These are phyloP conservation scores for Odontesthes bonariensis DNA, from an alignment of 2,113 vertebrate genomes.

Conservation along the genomic window DNA sequence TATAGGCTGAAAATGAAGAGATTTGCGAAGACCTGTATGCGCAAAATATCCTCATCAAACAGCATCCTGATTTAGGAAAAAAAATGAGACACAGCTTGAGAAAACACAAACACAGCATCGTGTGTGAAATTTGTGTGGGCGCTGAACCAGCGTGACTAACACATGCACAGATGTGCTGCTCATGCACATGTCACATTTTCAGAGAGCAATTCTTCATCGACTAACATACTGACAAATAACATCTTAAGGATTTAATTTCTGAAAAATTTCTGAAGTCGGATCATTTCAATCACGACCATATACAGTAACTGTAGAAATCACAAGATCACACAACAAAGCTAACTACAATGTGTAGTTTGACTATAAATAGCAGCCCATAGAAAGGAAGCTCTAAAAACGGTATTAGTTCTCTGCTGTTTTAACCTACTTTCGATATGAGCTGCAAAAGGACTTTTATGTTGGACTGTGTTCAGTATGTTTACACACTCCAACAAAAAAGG, in stretches of 20 bases:
- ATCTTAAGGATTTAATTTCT: background rate
- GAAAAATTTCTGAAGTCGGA: slow-evolving; percentile 4
- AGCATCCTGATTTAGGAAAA: background rate
- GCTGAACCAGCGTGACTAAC: slow-evolving; percentile 69
- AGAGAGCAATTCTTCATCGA: slow-evolving; percentile 45
- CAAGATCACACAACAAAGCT: background rate
- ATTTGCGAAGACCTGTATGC: slow-evolving; percentile 1
- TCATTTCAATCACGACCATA: slow-evolving; percentile 1
- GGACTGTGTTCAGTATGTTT: slow-evolving; percentile 37
- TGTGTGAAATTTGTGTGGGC: slow-evolving; percentile 67
- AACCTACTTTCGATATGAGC: slow-evolving; percentile 55
- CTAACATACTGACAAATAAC: background rate
- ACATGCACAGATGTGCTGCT: slow-evolving; percentile 71
- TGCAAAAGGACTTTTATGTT: slow-evolving; percentile 46
- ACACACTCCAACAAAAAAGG: slow-evolving; percentile 17
- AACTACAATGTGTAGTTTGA: slow-evolving; percentile 22
- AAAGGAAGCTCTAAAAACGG: slow-evolving; percentile 32
- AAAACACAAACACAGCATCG: slow-evolving; percentile 56
- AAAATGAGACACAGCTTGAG: background rate
- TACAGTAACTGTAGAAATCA: background rate
- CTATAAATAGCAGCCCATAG: slow-evolving; percentile 31
- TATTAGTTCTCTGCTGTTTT: slow-evolving; percentile 47
- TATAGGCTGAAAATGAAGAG: slow-evolving; percentile 2
- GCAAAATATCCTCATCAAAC: background rate
- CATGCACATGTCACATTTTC: slow-evolving; percentile 59